Conservation (phyloP, 2,888 invertebrate genomes). For the Athalia cordata region DNA sequence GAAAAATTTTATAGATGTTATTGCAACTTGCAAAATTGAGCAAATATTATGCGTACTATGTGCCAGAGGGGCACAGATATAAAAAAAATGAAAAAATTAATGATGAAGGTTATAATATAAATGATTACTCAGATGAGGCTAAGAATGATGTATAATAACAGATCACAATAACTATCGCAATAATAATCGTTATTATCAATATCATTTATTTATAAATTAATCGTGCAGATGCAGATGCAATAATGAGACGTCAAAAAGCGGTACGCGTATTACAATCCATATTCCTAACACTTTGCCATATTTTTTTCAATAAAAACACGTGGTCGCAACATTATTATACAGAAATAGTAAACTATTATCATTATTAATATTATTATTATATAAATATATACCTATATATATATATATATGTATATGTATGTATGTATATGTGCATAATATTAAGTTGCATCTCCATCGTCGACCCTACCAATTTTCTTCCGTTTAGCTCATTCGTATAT, state of each 20-base stretch:
- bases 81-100: not conserved
- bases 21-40: too few relatives aligned
- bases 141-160: conserved; percentile 7
- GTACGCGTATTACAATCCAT: conserved; percentile 72
- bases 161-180: conserved; percentile 17
- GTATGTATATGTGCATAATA: conserved; percentile 59
- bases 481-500: conserved; percentile 52
- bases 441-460: conserved; percentile 67
- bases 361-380: not conserved
- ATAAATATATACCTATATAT: not conserved
- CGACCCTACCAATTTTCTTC: conserved; percentile 41
- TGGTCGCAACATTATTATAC: conserved; percentile 64
- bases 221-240: conserved; percentile 73
- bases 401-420: conserved; percentile 14
- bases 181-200: conserved; percentile 55
- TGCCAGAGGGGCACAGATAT: too few relatives aligned
- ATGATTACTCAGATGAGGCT: not conserved
- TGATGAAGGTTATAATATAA: not conserved
- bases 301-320: conserved; percentile 67
- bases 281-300: conserved; percentile 66
- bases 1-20: too few relatives aligned
- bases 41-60: too few relatives aligned
- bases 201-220: conserved; percentile 74
- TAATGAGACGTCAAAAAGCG: conserved; percentile 74
- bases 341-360: conserved; percentile 62